A percentile compares a stretch with the other conserved stretches of the same genome.
phyloP scores from a whole-genome alignment of 1,140 invertebrate genomes.

The Periplaneta americana region DNA sequence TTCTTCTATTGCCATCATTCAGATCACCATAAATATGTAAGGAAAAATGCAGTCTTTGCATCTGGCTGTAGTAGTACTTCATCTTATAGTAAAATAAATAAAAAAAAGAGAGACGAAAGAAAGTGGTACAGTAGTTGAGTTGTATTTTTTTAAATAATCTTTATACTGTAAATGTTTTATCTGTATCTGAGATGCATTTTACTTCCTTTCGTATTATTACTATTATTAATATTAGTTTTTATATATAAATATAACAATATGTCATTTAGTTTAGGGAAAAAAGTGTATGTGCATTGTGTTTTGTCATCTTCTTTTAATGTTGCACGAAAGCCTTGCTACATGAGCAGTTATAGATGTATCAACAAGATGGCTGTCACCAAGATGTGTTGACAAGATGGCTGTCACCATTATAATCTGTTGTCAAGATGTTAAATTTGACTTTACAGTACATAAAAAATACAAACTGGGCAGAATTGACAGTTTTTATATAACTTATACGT shows the following conservation, averaged over 20 bases:
- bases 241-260: background rate
- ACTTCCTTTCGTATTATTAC: background rate
- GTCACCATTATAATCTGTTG: background rate
- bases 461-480: background rate
- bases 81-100: background rate
- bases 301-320: background rate
- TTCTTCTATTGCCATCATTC: background rate
- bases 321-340: background rate
- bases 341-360: background rate
- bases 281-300: background rate
- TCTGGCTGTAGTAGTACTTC: background rate
- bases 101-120: background rate
- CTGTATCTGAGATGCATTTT: background rate
- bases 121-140: background rate
- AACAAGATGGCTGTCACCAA: background rate
- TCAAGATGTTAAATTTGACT: background rate
- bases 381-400: background rate
- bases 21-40: background rate
- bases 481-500: background rate
- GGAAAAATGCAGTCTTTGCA: background rate
- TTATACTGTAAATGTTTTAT: background rate
- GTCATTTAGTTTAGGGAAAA: background rate
- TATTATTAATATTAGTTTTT: background rate
- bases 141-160: background rate
- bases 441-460: background rate